Evolutionary conservation across 2,797 vertebrate species (phyloP), one percentile per base, ranked within the genome.

Genomic region (Gymnothorax javanicus): DNA sequence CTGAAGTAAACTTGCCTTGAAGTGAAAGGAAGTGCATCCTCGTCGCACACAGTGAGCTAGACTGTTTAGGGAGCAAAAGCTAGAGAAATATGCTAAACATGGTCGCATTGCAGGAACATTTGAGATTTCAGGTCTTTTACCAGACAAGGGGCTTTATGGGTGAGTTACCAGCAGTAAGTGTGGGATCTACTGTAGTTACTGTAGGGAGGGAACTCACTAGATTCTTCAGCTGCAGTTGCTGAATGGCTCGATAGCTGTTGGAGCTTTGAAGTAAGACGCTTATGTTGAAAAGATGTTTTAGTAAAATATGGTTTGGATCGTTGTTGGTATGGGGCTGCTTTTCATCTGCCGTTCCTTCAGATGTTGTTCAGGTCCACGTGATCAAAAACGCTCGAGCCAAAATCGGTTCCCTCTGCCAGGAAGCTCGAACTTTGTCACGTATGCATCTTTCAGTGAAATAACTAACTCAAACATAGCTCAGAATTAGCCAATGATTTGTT

Each of bases 211-310:
- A 69, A 69, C 7, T 25, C n/a, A 25, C 64, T n/a, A 69, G 64
- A n/a, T n/a, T 69, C 1, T n/a, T 23, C 23, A 69, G n/a, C 64
- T 69, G 64, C 23, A 69, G 64, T 69, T 69, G 64, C 64, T 69
- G 8, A 69, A 25, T 64, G 62, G 62, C n/a, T n/a, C 23, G 25
- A 23, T 7, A 6, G 25, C 23, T 69, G 64, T n/a, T 67, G 23
- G 59, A 3, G 13, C 20, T 67, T 67, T 67, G 64, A 67, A 67
- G 64, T n/a, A 67, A n/a, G 6, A 67, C 8, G 64, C 64, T 69
- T 69, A 69, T 69, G n/a, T 69, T 69, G 64, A 69, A 69, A 69
- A 69, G 64, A 69, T 69, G 64, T 69, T 69, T n/a, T 2, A n/a
- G 64, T n/a, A 13, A 69, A 69, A n/a, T 69, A n/a, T 69, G 64